phyloP scores from a whole-genome alignment of 2,888 invertebrate species.

The Dusona sp. region DNA sequence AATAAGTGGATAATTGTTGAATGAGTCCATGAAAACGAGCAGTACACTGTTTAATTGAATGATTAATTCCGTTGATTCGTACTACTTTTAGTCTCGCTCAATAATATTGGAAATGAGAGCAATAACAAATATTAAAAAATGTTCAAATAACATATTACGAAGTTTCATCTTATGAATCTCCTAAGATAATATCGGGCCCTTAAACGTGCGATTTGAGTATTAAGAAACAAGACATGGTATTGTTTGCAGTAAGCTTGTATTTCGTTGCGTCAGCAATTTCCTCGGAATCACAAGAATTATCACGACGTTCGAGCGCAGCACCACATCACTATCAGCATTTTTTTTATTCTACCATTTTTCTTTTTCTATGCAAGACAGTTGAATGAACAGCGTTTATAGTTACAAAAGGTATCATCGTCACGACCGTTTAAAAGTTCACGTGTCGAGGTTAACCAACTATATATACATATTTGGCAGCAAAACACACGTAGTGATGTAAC shows the following conservation, averaged over 20 bases:
- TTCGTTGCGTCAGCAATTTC: slow-evolving; percentile 28
- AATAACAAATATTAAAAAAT: background rate
- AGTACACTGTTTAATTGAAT: slow-evolving; percentile 64
- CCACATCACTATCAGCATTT: slow-evolving; percentile 19
- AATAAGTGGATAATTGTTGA: slow-evolving; percentile 63
- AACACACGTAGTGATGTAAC: background rate
- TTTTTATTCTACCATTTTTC: slow-evolving; percentile 10
- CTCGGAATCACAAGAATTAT: slow-evolving; percentile 18
- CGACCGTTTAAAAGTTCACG: slow-evolving; percentile 13
- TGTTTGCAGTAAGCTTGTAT: background rate
- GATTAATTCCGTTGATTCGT: slow-evolving; percentile 47
- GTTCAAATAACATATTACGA: background rate
- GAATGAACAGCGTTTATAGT: background rate
- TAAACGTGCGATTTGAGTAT: background rate
- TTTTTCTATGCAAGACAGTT: background rate
- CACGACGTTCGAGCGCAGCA: slow-evolving; percentile 27
- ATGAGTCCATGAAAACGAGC: slow-evolving; percentile 50
- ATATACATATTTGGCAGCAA: background rate
- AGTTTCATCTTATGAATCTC: background rate
- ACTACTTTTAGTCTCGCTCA: slow-evolving; percentile 16
- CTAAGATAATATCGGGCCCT: background rate
- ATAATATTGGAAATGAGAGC: slow-evolving; percentile 1
- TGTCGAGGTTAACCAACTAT: slow-evolving; percentile 19
- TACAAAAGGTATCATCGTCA: background rate
- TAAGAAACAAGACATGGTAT: background rate